phyloP scores from a whole-genome alignment of 2,888 invertebrate species.

The Leucozona laternaria region DNA sequence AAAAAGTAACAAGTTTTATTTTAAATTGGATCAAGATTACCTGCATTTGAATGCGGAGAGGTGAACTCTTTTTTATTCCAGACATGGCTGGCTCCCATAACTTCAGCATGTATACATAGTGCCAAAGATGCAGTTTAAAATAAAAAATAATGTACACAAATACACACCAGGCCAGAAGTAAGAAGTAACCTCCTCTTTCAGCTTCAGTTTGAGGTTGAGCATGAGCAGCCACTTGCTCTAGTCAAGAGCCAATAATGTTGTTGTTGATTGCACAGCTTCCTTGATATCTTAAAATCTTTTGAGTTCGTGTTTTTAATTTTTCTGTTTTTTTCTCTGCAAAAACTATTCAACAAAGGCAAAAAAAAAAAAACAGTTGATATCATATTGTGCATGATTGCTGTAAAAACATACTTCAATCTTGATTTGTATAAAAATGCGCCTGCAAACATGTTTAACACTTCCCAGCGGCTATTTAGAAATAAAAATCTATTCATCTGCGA shows the following conservation, averaged over 20 bases:
- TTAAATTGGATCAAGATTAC: conserved; percentile 62
- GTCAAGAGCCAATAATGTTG: conserved; percentile 19
- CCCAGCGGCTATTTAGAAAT: conserved; percentile 36
- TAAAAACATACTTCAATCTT: conserved; percentile 35
- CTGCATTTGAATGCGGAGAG: conserved; percentile 23
- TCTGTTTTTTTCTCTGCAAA: background rate
- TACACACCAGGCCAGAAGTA: conserved; percentile 5
- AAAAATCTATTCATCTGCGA: conserved; percentile 41
- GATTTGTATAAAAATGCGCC: conserved; percentile 45
- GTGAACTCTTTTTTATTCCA: conserved; percentile 30
- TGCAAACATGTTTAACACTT: conserved; percentile 45
- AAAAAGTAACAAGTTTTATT: conserved; percentile 53
- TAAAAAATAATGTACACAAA: conserved; percentile 1
- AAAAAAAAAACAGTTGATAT: conserved; percentile 26
- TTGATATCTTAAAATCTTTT: conserved; percentile 39
- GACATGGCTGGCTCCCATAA: conserved; percentile 10
- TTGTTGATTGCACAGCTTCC: conserved; percentile 46
- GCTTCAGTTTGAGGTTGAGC: too few relatives aligned
- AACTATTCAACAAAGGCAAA: background rate
- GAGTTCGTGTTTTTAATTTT: conserved; percentile 19
- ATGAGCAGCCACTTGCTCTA: background rate
- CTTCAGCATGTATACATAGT: background rate
- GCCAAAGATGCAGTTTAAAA: conserved; percentile 8
- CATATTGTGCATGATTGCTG: background rate
- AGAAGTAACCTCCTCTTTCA: conserved; percentile 36